Conservation (phyloP, 2,888 invertebrate genomes). For the Campoplex capitator region DNA sequence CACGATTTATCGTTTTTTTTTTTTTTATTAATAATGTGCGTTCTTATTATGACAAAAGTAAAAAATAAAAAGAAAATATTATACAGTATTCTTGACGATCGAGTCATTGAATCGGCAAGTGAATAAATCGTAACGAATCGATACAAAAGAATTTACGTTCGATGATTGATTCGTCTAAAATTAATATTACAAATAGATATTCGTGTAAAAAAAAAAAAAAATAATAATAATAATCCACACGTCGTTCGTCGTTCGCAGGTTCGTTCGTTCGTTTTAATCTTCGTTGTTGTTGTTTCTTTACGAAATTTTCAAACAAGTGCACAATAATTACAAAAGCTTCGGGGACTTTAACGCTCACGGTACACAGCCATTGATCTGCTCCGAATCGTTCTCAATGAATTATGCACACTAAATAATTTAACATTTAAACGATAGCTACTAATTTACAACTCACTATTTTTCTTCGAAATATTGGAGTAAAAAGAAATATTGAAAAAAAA, state of each 20-base stretch:
- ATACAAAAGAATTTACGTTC: not conserved
- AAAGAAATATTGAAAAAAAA: not conserved
- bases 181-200: conserved; percentile 7
- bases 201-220: not conserved
- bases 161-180: conserved; percentile 5
- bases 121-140: not conserved
- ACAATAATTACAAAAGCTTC: conserved; percentile 40
- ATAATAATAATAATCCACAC: not conserved
- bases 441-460: not conserved
- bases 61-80: conserved; percentile 4
- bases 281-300: not conserved
- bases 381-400: conserved; percentile 50
- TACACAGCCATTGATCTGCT: conserved; percentile 60
- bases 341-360: conserved; percentile 56
- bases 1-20: conserved; percentile 47
- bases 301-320: not conserved
- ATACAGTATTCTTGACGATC: conserved; percentile 11
- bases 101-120: conserved; percentile 44
- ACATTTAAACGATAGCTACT: conserved; percentile 1
- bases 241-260: not conserved
- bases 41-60: conserved; percentile 27
- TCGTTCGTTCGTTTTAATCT: not conserved
- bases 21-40: not conserved
- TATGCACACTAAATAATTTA: conserved; percentile 17
- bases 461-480: not conserved